A percentile compares a stretch with the other conserved stretches of the same genome.
Conservation (phyloP, 1,140 invertebrate genomes). For the Macrosteles quadrilineatus region DNA sequence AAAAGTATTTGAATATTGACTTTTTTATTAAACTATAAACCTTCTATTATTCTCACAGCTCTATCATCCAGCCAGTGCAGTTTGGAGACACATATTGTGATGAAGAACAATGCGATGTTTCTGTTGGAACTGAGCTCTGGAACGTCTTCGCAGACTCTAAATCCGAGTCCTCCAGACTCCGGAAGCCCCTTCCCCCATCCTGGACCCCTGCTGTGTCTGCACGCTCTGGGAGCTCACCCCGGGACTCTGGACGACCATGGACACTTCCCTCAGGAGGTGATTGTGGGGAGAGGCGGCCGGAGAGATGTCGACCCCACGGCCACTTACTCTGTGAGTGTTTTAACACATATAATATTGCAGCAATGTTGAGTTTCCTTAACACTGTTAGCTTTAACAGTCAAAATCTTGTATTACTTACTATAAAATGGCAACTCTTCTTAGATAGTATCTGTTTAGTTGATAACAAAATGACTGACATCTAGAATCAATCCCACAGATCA, state of each 20-base stretch:
- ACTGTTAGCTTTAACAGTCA: too few relatives aligned
- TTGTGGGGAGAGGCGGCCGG: background rate
- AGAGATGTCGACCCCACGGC: constrained; percentile 15
- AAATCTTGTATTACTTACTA: too few relatives aligned
- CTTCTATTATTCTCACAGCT: too few relatives aligned
- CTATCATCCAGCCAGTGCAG: background rate
- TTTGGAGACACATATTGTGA: constrained; percentile 71
- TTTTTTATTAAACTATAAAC: too few relatives aligned
- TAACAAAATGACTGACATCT: too few relatives aligned
- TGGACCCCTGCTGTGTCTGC: constrained; percentile 76
- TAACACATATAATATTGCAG: too few relatives aligned
- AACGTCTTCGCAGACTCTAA: constrained; percentile 53
- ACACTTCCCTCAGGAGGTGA: constrained; percentile 34
- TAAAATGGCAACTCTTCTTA: too few relatives aligned
- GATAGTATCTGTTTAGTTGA: too few relatives aligned
- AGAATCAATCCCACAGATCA: too few relatives aligned
- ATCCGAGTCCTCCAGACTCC: constrained; percentile 58
- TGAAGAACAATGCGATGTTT: constrained; percentile 95
- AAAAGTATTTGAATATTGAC: too few relatives aligned
- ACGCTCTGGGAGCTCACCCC: constrained; percentile 61
- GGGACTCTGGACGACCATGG: constrained; percentile 27
- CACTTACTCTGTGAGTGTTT: constrained; percentile 4
- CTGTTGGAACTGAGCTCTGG: constrained; percentile 80
- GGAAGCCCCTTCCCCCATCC: constrained; percentile 60
- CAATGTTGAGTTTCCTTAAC: too few relatives aligned